phyloP scores from a whole-genome alignment of 2,113 vertebrate genomes.

The Accipiter virgatus region DNA sequence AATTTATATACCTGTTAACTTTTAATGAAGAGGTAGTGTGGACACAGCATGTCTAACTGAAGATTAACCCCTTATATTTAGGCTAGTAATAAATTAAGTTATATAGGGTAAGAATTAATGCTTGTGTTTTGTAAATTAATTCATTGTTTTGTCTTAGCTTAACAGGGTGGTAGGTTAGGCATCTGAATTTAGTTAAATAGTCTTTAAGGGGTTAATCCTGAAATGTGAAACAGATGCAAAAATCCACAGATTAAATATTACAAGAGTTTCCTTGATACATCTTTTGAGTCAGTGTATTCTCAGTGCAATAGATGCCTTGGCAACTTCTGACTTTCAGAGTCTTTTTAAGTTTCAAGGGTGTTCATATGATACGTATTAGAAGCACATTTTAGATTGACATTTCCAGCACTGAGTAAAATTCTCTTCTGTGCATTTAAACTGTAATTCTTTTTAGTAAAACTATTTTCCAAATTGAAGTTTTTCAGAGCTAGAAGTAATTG shows the following conservation, averaged over 20 bases:
- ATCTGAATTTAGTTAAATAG: constrained; percentile 63
- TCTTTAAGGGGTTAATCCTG: constrained; percentile 83
- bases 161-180: constrained; percentile 40
- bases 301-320: constrained; percentile 55
- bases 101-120: constrained; percentile 54
- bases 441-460: not conserved
- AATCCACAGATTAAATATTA: constrained; percentile 78
- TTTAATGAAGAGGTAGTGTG: constrained; percentile 79
- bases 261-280: constrained; percentile 2
- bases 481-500: not conserved
- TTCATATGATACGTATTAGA: not conserved
- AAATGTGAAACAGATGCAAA: constrained; percentile 77
- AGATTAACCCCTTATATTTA: constrained; percentile 84
- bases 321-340: constrained; percentile 47
- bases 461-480: not conserved
- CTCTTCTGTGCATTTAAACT: not conserved
- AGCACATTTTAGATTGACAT: not conserved
- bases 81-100: constrained; percentile 22
- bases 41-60: constrained; percentile 79
- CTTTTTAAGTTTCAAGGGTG: constrained; percentile 11
- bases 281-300: constrained; percentile 33
- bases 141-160: constrained; percentile 32
- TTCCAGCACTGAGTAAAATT: not conserved
- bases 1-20: constrained; percentile 72
- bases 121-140: constrained; percentile 46